phyloP scores from a whole-genome alignment of 2,797 vertebrate species.

The Poecilia picta region DNA sequence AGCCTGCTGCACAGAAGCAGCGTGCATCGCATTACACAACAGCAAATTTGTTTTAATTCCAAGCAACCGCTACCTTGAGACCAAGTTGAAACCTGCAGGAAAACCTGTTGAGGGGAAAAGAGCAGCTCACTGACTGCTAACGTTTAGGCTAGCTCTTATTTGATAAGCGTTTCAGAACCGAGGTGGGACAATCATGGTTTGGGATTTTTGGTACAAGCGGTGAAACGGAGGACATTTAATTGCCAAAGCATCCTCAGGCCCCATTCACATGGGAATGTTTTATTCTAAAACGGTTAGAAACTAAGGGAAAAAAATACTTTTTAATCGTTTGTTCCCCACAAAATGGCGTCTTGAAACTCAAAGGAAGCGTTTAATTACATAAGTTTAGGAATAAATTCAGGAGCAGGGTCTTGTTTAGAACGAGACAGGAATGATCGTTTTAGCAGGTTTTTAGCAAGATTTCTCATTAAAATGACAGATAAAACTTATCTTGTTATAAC shows the following conservation, averaged over 20 bases:
- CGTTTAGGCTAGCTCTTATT: too few species aligned
- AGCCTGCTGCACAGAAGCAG: constrained; percentile 8
- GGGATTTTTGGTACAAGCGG: neutral
- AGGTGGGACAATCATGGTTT: neutral
- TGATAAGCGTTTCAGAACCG: neutral
- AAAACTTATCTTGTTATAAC: too few species aligned
- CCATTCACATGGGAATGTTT: neutral
- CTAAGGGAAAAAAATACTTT: neutral
- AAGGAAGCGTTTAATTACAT: neutral
- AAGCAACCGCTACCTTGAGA: constrained; percentile 8
- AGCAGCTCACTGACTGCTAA: neutral
- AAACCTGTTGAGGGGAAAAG: neutral
- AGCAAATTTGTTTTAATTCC: constrained; percentile 20
- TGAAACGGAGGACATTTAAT: neutral
- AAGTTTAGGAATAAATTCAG: neutral
- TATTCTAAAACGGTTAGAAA: neutral
- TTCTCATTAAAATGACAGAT: too few species aligned
- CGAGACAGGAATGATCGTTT: too few species aligned
- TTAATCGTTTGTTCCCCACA: neutral
- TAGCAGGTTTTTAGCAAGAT: too few species aligned
- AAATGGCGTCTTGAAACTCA: neutral
- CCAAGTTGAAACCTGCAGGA: neutral
- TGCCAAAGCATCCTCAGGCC: neutral
- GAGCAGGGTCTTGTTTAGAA: too few species aligned
- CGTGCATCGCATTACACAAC: constrained; percentile 24